phyloP scores from a whole-genome alignment of 1,140 invertebrate species.

The Batillaria attramentaria region DNA sequence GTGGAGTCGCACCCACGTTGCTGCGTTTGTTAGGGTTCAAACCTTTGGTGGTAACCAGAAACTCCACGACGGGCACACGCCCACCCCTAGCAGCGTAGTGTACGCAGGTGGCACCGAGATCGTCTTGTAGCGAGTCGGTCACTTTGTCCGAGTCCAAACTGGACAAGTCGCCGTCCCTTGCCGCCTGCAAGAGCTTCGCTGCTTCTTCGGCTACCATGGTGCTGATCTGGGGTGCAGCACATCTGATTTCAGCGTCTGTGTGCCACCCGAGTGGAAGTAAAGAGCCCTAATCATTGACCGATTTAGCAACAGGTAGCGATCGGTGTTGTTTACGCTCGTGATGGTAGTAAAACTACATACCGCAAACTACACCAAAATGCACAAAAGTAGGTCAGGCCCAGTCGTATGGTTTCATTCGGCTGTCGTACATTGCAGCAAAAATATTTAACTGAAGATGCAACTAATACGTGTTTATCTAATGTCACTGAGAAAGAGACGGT shows the following conservation, averaged over 20 bases:
- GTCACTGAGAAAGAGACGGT: too few species aligned
- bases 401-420: too few species aligned
- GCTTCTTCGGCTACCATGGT: slow-evolving; percentile 31
- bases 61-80: slow-evolving; percentile 63
- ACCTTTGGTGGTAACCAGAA: slow-evolving; percentile 58
- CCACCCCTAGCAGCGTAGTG: slow-evolving; percentile 73
- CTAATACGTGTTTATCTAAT: too few species aligned
- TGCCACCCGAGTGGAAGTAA: too few species aligned
- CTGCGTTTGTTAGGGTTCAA: slow-evolving; percentile 59
- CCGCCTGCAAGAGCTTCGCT: slow-evolving; percentile 19
- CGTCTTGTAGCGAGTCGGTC: slow-evolving; percentile 54
- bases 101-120: slow-evolving; percentile 68
- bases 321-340: slow-evolving; percentile 10
- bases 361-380: too few species aligned
- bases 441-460: too few species aligned
- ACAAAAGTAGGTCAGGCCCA: too few species aligned
- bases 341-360: too few species aligned
- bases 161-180: slow-evolving; percentile 30
- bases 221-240: neutral
- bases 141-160: slow-evolving; percentile 28
- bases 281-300: neutral
- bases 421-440: too few species aligned
- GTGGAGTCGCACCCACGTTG: slow-evolving; percentile 69
- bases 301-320: slow-evolving; percentile 24
- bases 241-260: too few species aligned